Evolutionary conservation across 2,888 invertebrate species (phyloP).

Genomic region (Trichacis sp.): DNA sequence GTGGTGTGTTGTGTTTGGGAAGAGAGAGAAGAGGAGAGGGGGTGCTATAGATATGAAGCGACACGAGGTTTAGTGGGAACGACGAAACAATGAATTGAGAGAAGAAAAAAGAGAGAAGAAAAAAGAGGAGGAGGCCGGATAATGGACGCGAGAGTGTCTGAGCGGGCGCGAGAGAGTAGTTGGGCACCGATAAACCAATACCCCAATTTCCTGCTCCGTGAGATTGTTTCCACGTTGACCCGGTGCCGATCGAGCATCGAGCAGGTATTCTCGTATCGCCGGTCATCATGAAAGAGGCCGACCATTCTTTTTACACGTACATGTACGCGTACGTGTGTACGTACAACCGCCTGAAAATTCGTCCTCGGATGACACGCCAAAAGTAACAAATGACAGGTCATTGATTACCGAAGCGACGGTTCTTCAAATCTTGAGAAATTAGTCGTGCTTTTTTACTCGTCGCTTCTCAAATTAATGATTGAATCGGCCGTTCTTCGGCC

Average conservation of each 20-base stretch:
- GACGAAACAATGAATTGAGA: slow-evolving; percentile 42
- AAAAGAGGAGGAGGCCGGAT: slow-evolving; percentile 55
- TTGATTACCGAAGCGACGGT: slow-evolving; percentile 5
- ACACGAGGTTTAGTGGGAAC: too few species aligned
- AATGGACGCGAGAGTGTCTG: slow-evolving; percentile 58
- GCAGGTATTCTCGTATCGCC: neutral
- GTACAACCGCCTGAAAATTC: slow-evolving; percentile 23
- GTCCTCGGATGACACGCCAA: slow-evolving; percentile 23
- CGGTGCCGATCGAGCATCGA: neutral
- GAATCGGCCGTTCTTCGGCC: neutral
- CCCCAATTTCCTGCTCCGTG: slow-evolving; percentile 43
- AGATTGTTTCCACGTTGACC: slow-evolving; percentile 28
- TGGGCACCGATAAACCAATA: too few species aligned
- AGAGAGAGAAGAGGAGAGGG: too few species aligned
- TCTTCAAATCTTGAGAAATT: neutral
- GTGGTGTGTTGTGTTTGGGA: too few species aligned
- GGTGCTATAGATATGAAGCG: too few species aligned
- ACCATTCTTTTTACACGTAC: slow-evolving; percentile 17
- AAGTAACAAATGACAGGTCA: slow-evolving; percentile 6
- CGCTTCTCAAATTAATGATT: slow-evolving; percentile 2
- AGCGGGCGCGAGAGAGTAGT: slow-evolving; percentile 29
- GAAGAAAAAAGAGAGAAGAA: slow-evolving; percentile 45
- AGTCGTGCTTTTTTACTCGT: slow-evolving; percentile 4
- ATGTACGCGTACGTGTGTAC: too few species aligned
- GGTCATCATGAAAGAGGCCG: slow-evolving; percentile 18